Base-by-base conservation (phyloP, 37 sponge, comb jelly and placozoan genomes). In the Cladorhizidae sp. region DNA sequence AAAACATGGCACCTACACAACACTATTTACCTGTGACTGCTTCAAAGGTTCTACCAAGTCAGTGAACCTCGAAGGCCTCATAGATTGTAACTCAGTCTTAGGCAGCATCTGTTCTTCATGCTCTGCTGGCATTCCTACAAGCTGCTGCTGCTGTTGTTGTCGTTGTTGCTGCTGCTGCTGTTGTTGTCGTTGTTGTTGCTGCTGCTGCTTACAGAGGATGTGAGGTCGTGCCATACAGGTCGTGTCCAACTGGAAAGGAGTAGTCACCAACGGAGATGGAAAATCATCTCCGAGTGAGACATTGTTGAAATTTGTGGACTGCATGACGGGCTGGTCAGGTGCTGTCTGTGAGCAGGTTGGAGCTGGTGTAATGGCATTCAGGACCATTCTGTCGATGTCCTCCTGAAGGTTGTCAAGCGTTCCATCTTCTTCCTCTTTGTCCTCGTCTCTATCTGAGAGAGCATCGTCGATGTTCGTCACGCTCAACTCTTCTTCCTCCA, bases 401-500 rank as follows among this genome's bases (percentile, higher is more conserved):
- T 40, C 79, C 28, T 21, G 22, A 6, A 3, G 55, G 3, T 11
- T 17, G 25, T 63, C 79, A 2, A 12, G 5, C 12, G 35, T 49
- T 14, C 38, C 64, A 37, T 37, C 49, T 35, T 64, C 23, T 5
- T 58, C 64, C 25, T 43, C 26, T 64, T 50, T 67, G 8, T 41
- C 76, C 6, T 83, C 83, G 11, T 82, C 82, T 26, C 54, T 59
- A 32, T 84, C 85, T 0, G 85, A 77, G 36, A 84, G 15, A n/a
- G 68, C 25, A 57, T 84, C 85, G 37, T 84, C 85, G 50, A 87
- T 87, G 67, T 87, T 87, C 33, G 87, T 87, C 1, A 87, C 40
- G 20, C 71, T 74, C 7, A 72, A 18, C 9, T 85, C 80, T 45
- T 80, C 87, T 5, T 79, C 80, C 31, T 78, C 79, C 56, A 63